Evolutionary conservation across 2,797 vertebrate genomes (phyloP), one percentile per base, ranked within the genome.

Genomic region (Triplophysa yarkandensis): DNA sequence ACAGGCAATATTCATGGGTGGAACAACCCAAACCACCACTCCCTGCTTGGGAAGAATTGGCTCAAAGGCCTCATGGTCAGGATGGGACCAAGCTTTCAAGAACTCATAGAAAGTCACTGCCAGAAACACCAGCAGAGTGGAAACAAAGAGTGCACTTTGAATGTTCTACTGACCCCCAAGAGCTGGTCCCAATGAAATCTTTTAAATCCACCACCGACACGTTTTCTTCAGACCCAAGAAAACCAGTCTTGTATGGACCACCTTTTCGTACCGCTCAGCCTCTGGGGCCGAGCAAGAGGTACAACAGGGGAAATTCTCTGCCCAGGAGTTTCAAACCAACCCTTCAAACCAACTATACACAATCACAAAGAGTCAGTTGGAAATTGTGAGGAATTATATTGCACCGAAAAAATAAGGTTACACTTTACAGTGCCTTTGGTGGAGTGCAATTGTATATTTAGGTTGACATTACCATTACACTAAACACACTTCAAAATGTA

Each of bases 21-120:
- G 89, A 93, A 69, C 91, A 82, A 66, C 78, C 86, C 48, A 76
- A 43, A 84, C 95, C 92, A 85, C 92, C 90, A 32, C 89, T 78
- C 4, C 90, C 92, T 4, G 95, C 96, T 0, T 95, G 96, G 95
- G 93, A 96, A 86, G 94, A 94, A 19, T 94, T 94, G 0, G 88
- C 93, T 17, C 92, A 83, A 60, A 95, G 92, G 78, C 92, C 94
- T 16, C 78, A 93, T 0, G 93, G 94, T 68, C 88, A 93, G 77
- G 95, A 95, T 69, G 94, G 95, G 3, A 92, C 92, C 52, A 86
- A 95, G 60, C 90, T 90, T 17, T 90, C 89, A 2, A 92, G 92
- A 2, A 93, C 92, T 32, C 92, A 88, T 63, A 93, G 90, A 79
- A 94, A 92, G 85, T 92, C 88, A 11, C 86, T 95, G 54, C 92